These are phyloP conservation scores for Poeciliopsis paucimaculata DNA, from an alignment of 2,797 vertebrate species.

Conservation along the genomic window DNA sequence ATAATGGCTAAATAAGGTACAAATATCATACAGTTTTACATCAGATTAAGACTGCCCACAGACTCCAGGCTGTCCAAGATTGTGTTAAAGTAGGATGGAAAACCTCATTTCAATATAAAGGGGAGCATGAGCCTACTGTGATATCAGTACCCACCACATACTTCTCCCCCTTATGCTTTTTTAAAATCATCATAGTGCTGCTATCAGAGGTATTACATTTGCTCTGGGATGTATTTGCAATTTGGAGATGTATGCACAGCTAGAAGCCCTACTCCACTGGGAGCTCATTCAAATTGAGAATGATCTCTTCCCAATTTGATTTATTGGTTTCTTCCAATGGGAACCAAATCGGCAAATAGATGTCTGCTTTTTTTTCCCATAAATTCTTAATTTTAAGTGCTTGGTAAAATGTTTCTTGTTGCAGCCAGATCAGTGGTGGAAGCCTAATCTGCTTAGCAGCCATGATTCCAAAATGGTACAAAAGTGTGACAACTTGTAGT, in stretches of 20 bases:
- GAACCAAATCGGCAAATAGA: slow-evolving; percentile 63
- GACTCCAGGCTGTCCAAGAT: not conserved
- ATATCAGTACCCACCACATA: not conserved
- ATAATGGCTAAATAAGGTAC: slow-evolving; percentile 1
- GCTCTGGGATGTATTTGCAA: not conserved
- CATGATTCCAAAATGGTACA: not conserved
- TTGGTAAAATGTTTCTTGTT: not conserved
- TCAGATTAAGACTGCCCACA: not conserved
- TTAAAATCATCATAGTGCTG: not conserved
- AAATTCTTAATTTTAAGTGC: not conserved
- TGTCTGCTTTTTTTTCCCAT: slow-evolving; percentile 5
- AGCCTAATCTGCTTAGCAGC: not conserved
- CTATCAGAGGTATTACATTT: not conserved
- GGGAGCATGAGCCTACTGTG: not conserved
- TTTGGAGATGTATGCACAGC: not conserved
- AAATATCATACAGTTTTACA: not conserved
- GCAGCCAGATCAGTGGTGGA: not conserved
- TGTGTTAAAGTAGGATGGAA: not conserved
- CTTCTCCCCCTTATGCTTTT: not conserved
- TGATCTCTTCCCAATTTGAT: slow-evolving; percentile 65
- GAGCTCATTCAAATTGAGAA: slow-evolving; percentile 37
- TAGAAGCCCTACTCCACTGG: not conserved
- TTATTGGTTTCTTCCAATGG: slow-evolving; percentile 56
- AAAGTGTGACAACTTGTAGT: not conserved
- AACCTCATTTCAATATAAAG: not conserved